Conservation (phyloP, 1,140 invertebrate species). For the Steinernema feltiae region DNA sequence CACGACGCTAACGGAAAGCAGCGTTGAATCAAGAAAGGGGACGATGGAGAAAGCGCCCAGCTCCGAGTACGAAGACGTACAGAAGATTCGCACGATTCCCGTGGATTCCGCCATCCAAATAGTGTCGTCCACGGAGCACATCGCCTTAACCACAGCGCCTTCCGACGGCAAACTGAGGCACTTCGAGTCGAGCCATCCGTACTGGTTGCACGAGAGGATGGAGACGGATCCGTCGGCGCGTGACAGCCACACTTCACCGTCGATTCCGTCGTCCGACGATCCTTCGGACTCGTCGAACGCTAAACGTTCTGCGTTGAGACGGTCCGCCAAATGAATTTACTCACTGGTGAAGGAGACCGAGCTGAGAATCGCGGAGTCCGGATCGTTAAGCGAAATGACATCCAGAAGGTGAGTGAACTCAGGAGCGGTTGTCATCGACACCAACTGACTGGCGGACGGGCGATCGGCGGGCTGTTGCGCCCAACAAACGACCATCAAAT, state of each 20-base stretch:
- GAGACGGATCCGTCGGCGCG: not conserved
- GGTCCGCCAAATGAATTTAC: too few relatives aligned
- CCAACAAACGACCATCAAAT: conserved; percentile 93
- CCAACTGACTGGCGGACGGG: conserved; percentile 84
- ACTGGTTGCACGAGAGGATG: conserved; percentile 63
- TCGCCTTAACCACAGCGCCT: conserved; percentile 44
- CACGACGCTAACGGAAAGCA: not conserved
- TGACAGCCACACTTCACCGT: conserved; percentile 54
- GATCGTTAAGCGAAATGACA: conserved; percentile 51
- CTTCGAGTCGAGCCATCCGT: conserved; percentile 62
- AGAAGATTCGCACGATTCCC: conserved; percentile 64
- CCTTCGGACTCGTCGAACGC: conserved; percentile 70
- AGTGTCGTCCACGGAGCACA: conserved; percentile 66
- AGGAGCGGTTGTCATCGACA: conserved; percentile 79
- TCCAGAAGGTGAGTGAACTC: conserved; percentile 84
- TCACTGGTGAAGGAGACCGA: not conserved
- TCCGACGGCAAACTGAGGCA: conserved; percentile 38
- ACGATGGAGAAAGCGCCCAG: conserved; percentile 16
- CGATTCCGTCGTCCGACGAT: conserved; percentile 69
- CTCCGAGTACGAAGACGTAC: conserved; percentile 14
- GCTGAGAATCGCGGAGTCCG: not conserved
- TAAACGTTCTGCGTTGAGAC: conserved; percentile 57
- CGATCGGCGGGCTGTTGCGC: conserved; percentile 75
- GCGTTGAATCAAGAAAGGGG: not conserved
- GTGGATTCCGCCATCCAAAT: conserved; percentile 80